Conservation (phyloP, 1,140 invertebrate species). For the Drosophila sp. region DNA sequence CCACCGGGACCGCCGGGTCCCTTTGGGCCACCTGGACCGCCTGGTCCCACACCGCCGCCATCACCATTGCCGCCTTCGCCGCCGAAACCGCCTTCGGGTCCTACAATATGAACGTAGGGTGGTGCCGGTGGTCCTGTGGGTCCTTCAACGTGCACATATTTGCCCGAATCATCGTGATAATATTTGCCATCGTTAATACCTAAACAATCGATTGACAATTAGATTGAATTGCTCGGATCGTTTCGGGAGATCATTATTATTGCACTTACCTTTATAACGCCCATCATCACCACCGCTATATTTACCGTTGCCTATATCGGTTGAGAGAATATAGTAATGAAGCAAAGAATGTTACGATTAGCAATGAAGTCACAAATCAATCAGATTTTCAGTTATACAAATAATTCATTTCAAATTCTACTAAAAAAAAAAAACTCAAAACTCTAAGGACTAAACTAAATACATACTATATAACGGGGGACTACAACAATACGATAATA, state of each 20-base stretch:
- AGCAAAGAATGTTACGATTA: constrained; percentile 52
- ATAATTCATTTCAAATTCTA: constrained; percentile 36
- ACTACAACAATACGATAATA: constrained; percentile 24
- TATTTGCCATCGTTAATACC: constrained; percentile 83
- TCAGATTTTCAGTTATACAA: background rate
- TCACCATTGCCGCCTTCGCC: constrained; percentile 62
- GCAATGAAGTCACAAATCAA: constrained; percentile 30
- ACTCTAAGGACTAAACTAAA: constrained; percentile 38
- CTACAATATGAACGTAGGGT: constrained; percentile 83
- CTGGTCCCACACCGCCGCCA: constrained; percentile 69
- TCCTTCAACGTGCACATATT: constrained; percentile 84
- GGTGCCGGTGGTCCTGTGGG: constrained; percentile 84
- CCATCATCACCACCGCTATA: constrained; percentile 54
- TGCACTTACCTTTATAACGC: constrained; percentile 70
- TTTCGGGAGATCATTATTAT: no score
- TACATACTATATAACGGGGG: constrained; percentile 18
- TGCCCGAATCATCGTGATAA: constrained; percentile 84
- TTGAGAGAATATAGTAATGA: constrained; percentile 45
- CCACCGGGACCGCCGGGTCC: constrained; percentile 73
- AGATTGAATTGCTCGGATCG: background rate
- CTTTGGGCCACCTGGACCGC: constrained; percentile 72
- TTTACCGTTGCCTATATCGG: constrained; percentile 68
- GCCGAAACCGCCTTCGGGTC: constrained; percentile 82
- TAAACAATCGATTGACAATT: constrained; percentile 7
- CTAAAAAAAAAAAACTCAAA: constrained; percentile 53